phyloP scores from a whole-genome alignment of 2,113 vertebrate species.

The Lasiurus cinereus region DNA sequence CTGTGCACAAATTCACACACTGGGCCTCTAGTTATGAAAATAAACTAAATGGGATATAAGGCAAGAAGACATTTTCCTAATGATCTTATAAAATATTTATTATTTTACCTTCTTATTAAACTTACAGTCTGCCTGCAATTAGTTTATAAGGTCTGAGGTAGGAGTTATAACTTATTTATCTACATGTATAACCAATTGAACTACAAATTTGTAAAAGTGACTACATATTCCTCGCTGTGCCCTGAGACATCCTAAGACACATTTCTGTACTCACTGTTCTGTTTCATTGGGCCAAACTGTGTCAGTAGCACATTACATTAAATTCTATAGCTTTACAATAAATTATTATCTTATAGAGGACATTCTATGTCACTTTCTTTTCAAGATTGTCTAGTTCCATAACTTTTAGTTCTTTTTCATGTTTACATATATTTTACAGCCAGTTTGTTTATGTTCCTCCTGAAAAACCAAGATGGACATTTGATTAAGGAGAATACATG shows the following conservation, averaged over 20 bases:
- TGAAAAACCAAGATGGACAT: neutral
- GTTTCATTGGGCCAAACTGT: neutral
- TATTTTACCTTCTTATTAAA: neutral
- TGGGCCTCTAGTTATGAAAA: neutral
- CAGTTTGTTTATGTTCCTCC: neutral
- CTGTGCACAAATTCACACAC: too few relatives aligned
- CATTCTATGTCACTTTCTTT: neutral
- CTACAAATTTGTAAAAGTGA: neutral
- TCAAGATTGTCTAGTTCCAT: neutral
- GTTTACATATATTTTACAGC: neutral
- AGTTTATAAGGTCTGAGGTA: neutral
- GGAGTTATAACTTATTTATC: neutral
- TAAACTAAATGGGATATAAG: neutral
- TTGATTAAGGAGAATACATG: neutral
- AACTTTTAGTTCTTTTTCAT: neutral
- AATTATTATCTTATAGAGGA: neutral
- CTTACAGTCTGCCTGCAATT: neutral
- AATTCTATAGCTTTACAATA: neutral
- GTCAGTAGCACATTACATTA: neutral
- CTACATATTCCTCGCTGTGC: neutral
- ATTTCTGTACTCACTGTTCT: neutral
- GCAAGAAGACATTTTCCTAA: neutral
- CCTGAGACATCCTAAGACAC: too few relatives aligned
- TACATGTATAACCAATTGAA: neutral
- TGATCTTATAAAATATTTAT: neutral